These are phyloP conservation scores for Sternarchorhynchus goeldii DNA, from an alignment of 2,797 vertebrate species.

Conservation along the genomic window DNA sequence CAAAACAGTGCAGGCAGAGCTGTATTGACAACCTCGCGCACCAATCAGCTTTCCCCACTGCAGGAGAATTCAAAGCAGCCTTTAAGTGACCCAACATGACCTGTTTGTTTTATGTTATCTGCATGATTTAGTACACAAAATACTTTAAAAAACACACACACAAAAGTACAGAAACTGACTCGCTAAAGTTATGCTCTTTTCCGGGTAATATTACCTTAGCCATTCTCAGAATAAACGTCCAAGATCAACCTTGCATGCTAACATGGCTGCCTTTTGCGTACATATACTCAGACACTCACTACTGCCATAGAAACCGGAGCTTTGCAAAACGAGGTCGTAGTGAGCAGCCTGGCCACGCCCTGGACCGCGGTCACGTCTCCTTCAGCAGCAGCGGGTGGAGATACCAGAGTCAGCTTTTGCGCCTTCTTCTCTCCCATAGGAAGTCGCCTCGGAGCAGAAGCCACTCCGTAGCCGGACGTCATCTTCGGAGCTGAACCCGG, in stretches of 20 bases:
- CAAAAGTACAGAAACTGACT: too few species aligned
- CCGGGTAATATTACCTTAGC: neutral
- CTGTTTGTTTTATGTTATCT: too few species aligned
- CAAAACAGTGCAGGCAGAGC: too few species aligned
- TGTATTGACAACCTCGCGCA: too few species aligned
- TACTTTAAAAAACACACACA: too few species aligned
- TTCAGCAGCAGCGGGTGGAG: constrained; percentile 29
- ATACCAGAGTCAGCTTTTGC: constrained; percentile 33
- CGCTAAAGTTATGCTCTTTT: too few species aligned
- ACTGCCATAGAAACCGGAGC: constrained; percentile 27
- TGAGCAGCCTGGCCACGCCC: constrained; percentile 46
- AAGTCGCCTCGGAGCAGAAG: constrained; percentile 10
- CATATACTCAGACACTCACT: constrained; percentile 25
- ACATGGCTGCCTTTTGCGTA: too few species aligned
- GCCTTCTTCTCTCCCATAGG: constrained; percentile 5
- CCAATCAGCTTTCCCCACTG: too few species aligned
- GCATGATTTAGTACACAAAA: too few species aligned
- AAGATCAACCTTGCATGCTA: neutral
- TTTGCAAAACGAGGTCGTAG: constrained; percentile 40
- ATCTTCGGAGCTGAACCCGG: constrained; percentile 13
- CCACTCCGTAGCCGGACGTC: neutral
- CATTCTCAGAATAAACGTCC: neutral
- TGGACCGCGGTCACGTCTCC: constrained; percentile 28
- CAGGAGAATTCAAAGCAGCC: too few species aligned
- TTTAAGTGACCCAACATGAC: too few species aligned